Evolutionary conservation across 2,888 invertebrate species (phyloP), one percentile per base, ranked within the genome.

Genomic region (Ernsta delagoae): DNA sequence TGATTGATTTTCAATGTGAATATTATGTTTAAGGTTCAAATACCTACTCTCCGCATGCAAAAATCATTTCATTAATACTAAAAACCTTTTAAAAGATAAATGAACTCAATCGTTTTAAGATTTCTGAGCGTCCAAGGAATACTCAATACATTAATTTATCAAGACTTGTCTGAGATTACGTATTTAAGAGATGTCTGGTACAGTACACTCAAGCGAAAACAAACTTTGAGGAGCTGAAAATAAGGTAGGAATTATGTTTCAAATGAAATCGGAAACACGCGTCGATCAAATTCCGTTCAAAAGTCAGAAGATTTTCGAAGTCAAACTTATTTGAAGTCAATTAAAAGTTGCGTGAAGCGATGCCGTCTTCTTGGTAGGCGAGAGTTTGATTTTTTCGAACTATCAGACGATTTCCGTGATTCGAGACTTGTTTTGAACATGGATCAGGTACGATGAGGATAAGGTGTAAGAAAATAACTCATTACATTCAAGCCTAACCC

Each of bases 341-440:
- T 53, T 53, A 53, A 53, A 53, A 53, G 53, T 53, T 53, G 53
- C 53, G 53, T 53, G 24, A 24, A 16, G 16, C 53, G 53, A 24
- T 3, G 24, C 24, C 9, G 16, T 6, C 8, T 7, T 8, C 24
- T 24, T 24, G 16, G 8, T 9, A 24, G 41, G 41, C 12, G 53
- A 53, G 53, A 3, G 24, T 53, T 12, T 53, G 24, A 53, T 24
- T 53, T 53, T 53, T 53, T 24, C 50, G 50, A 16, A 50, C 50
- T 16, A 50, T 50, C 6, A 8, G 16, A 50, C 16, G 50, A 50
- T 50, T 50, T 50, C 50, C 50, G 12, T 50, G 50, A 16, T 50
- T 50, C 8, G 16, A 16, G 11, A 50, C 50, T 50, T 50, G 50
- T 16, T 16, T 7, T 7, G 16, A 50, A 50, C 50, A 16, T 50